These are phyloP conservation scores for Aphidius colemani DNA, from an alignment of 2,888 invertebrate genomes.

Conservation along the genomic window DNA sequence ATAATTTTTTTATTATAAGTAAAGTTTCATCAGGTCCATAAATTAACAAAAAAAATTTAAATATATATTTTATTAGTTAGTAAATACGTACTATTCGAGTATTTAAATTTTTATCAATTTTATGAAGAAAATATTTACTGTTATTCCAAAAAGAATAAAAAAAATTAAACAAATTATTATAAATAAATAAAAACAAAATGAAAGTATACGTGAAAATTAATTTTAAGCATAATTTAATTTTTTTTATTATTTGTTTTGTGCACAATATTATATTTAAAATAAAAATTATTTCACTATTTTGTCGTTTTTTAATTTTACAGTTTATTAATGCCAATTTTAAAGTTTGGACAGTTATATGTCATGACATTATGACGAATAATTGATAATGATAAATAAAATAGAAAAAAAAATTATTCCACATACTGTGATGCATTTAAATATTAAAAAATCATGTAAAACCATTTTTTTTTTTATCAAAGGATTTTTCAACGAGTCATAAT, in stretches of 20 bases:
- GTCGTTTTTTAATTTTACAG: not conserved
- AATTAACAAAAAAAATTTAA: too few species aligned
- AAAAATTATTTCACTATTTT: slow-evolving; percentile 16
- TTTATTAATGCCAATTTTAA: not conserved
- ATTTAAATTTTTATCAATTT: too few species aligned
- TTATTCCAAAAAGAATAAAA: not conserved
- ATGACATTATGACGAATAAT: too few species aligned
- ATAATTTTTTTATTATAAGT: too few species aligned
- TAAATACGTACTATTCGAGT: too few species aligned
- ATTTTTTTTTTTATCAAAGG: slow-evolving; percentile 9
- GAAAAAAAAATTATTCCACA: slow-evolving; percentile 1
- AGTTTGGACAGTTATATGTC: too few species aligned
- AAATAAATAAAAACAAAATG: slow-evolving; percentile 1
- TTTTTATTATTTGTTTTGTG: slow-evolving; percentile 1
- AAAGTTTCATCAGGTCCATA: too few species aligned
- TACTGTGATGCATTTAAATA: slow-evolving; percentile 19
- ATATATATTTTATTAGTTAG: too few species aligned
- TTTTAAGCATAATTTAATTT: not conserved
- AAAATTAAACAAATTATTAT: not conserved
- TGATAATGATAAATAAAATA: not conserved
- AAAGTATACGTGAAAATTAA: not conserved
- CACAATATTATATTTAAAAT: slow-evolving; percentile 18
- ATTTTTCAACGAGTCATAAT: slow-evolving; percentile 15
- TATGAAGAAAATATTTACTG: too few species aligned
- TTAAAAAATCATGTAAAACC: not conserved